Conservation (phyloP, 2,888 invertebrate species). For the Adineta ricciae region DNA sequence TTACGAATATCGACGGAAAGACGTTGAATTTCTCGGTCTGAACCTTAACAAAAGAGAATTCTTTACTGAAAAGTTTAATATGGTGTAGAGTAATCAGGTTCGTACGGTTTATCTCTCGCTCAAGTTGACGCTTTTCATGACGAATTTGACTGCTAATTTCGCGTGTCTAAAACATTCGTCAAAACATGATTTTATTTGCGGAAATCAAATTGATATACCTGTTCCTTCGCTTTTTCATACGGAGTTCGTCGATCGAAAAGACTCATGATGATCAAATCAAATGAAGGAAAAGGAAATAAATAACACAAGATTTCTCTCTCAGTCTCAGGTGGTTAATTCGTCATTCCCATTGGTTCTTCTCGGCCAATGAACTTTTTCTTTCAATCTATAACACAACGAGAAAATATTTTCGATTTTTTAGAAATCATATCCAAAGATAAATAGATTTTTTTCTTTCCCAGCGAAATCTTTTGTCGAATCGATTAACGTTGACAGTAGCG, state of each 20-base stretch:
- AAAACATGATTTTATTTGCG: background rate
- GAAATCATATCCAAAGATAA: background rate
- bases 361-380: background rate
- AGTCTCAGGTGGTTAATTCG: background rate
- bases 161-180: background rate
- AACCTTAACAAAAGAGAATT: background rate
- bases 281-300: background rate
- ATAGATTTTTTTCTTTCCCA: no score
- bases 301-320: background rate
- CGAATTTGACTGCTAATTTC: background rate
- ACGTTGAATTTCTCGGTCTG: slow-evolving; percentile 8
- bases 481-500: background rate
- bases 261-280: background rate
- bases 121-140: background rate
- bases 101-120: background rate
- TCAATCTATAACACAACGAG: background rate
- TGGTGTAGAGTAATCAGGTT: background rate
- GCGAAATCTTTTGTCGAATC: no score
- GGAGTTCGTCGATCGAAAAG: background rate
- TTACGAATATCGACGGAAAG: background rate
- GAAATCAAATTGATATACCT: background rate
- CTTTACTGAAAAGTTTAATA: background rate
- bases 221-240: slow-evolving; percentile 4
- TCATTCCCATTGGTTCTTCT: background rate
- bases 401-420: background rate